Base-by-base conservation (phyloP, 1,140 invertebrate genomes). In the Caenorhabditis remanei region DNA sequence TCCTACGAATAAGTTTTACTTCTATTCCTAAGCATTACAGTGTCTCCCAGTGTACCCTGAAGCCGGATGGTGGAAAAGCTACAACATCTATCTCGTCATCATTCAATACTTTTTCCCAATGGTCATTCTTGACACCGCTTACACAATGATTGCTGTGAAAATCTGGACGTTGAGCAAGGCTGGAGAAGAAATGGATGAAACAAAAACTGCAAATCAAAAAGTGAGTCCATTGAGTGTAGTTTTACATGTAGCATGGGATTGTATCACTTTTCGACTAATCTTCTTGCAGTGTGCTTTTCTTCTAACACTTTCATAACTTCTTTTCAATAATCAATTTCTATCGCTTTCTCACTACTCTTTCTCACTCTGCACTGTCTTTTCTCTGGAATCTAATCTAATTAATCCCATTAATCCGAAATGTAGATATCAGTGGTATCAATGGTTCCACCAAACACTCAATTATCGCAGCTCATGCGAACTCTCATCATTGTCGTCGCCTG, bases 51-150 rank as follows among this genome's bases (percentile, higher is more conserved):
- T 84, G 90, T 89, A 86, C 90, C 58, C 85, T 86, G 24, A 61
- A 88, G 13, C 53, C 87, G 48, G 93, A 92, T 86, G 92, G 94
- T 48, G 91, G 93, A 83, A 92, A 90, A 88, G 86, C 93, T 21
- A 94, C 94, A 0, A 88, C 94, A 14, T 88, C 90, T 16, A 94
- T 93, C 7, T 93, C 4, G 71, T 94, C 53, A 61, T 94, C 0
- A 92, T 93, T 6, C 94, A 95, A 87, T 95, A 94, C 91, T 90
- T 93, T n/a, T 88, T 94, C 6, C 94, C 94, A 2, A 89, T 94
- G 41, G 86, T 90, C 8, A 91, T 95, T n/a, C 93, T 93, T 7
- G 93, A 92, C 11, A 86, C 93, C 0, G 93, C 93, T 6, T 95
- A 94, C 83, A 88, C 88, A 1, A 87, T 89, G n/a, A 93, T 94